Percentiles rank a stretch among this genome's conserved stretches.
Evolutionary conservation across 2,113 vertebrate species (phyloP).

Genomic region (Salvator merianae): DNA sequence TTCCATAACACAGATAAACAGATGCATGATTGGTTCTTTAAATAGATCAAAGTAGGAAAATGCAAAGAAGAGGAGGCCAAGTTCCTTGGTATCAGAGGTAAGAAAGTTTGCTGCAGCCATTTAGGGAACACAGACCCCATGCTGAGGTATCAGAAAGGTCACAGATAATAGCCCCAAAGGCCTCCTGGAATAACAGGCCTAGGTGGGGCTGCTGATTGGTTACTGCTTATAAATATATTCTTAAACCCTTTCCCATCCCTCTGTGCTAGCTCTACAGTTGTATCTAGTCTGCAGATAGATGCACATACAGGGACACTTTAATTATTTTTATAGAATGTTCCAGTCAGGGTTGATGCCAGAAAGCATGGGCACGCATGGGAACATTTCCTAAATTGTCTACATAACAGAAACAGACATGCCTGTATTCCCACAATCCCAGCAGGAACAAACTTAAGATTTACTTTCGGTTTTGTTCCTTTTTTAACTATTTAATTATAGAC

Average conservation of each 20-base stretch:
- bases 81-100: neutral
- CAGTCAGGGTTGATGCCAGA: neutral
- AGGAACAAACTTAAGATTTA: neutral
- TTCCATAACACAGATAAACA: slow-evolving; percentile 55
- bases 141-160: neutral
- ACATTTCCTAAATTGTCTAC: neutral
- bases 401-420: neutral
- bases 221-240: neutral
- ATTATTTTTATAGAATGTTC: neutral
- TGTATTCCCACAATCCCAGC: neutral
- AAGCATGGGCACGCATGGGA: neutral
- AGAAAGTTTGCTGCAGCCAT: slow-evolving; percentile 24
- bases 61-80: neutral
- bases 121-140: neutral
- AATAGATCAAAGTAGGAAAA: slow-evolving; percentile 56
- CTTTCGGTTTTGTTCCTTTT: neutral
- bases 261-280: neutral
- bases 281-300: neutral
- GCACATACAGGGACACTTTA: neutral
- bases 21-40: slow-evolving; percentile 48
- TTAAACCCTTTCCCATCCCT: neutral
- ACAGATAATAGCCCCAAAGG: neutral
- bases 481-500: neutral
- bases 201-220: neutral
- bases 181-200: neutral